Conservation (phyloP, 2,888 invertebrate genomes). For the Zelleria hepariella region DNA sequence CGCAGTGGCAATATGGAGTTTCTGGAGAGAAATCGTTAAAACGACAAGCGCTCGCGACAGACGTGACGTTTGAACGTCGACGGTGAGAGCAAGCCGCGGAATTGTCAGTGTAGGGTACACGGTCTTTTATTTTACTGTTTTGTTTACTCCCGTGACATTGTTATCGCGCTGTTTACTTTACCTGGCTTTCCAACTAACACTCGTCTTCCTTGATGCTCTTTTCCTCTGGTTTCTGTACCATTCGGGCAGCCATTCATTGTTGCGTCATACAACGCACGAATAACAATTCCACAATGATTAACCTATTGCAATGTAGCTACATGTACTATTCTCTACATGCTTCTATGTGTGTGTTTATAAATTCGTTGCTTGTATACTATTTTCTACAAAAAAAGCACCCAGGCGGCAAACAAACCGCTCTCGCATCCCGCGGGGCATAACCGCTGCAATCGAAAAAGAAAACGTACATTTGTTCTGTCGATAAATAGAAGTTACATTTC, state of each 20-base stretch:
- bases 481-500: conserved; percentile 3
- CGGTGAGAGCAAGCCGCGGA: not conserved
- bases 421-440: not conserved
- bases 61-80: not conserved
- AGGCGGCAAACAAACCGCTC: conserved; percentile 8
- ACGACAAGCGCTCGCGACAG: not conserved
- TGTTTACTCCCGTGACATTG: not conserved
- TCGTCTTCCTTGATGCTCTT: not conserved
- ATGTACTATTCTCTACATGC: too few species aligned
- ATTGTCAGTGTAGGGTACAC: not conserved
- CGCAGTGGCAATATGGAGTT: not conserved
- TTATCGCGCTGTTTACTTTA: not conserved
- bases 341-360: not conserved
- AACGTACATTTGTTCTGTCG: not conserved
- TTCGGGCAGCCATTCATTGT: not conserved
- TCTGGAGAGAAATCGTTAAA: not conserved
- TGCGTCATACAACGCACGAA: not conserved
- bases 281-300: not conserved
- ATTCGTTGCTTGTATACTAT: not conserved
- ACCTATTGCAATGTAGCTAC: not conserved
- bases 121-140: not conserved
- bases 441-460: not conserved
- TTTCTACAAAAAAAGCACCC: not conserved
- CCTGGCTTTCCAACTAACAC: not conserved
- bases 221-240: not conserved